Evolutionary conservation across 2,113 vertebrate genomes (phyloP).

Genomic region (Tragelaphus buxtoni): DNA sequence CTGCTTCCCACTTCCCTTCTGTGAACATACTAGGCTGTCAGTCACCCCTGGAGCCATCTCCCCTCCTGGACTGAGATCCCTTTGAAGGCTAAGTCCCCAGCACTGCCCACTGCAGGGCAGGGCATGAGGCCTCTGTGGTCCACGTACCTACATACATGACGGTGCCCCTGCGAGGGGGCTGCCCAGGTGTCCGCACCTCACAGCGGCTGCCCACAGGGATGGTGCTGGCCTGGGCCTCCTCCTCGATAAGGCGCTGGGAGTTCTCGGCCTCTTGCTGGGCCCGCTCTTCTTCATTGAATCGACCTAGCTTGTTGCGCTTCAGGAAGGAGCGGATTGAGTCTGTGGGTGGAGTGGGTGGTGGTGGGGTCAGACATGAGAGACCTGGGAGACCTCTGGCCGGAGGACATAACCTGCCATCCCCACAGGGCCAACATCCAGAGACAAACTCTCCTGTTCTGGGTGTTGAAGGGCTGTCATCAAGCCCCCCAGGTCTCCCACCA

Average conservation of each 20-base stretch:
- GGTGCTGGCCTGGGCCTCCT: slow-evolving; percentile 80
- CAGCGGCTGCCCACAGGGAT: slow-evolving; percentile 87
- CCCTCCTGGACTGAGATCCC: not conserved
- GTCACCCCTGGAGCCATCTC: not conserved
- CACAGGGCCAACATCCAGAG: not conserved
- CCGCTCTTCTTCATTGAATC: slow-evolving; percentile 82
- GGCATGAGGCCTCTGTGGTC: not conserved
- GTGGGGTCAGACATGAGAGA: not conserved
- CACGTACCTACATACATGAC: slow-evolving; percentile 91
- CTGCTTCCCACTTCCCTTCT: not conserved
- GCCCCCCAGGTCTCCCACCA: no score
- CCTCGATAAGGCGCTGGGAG: slow-evolving; percentile 75
- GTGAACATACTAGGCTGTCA: not conserved
- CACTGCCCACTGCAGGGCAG: not conserved
- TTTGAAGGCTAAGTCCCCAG: not conserved
- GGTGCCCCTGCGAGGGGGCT: slow-evolving; percentile 85
- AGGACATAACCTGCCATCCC: not conserved
- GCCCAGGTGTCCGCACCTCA: slow-evolving; percentile 83
- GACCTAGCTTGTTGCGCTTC: slow-evolving; percentile 85
- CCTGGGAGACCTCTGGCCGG: not conserved
- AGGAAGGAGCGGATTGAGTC: slow-evolving; percentile 89
- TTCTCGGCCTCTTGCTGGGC: slow-evolving; percentile 76
- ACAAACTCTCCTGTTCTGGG: not conserved
- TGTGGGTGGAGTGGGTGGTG: slow-evolving; percentile 31
- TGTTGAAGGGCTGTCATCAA: not conserved